phyloP scores from a whole-genome alignment of 2,888 invertebrate species.

The Choreutis nemorana region DNA sequence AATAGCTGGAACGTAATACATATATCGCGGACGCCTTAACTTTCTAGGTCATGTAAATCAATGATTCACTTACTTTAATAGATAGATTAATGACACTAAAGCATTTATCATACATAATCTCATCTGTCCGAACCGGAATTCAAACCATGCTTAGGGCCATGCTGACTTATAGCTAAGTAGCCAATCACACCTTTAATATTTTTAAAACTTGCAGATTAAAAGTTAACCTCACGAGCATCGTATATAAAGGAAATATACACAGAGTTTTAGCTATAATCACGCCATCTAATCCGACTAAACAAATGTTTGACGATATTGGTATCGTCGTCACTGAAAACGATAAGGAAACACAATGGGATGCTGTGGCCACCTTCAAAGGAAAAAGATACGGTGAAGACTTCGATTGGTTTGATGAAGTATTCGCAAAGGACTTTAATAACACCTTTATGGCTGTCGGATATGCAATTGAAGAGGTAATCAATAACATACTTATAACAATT shows the following conservation, averaged over 20 bases:
- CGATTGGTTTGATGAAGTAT: slow-evolving; percentile 26
- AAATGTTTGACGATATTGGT: slow-evolving; percentile 36
- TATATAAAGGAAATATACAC: slow-evolving; percentile 18
- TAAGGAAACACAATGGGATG: slow-evolving; percentile 17
- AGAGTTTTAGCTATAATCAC: slow-evolving; percentile 24
- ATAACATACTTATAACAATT: too few relatives aligned
- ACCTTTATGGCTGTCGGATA: background rate
- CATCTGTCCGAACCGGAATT: too few relatives aligned
- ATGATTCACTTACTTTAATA: too few relatives aligned
- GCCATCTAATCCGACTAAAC: slow-evolving; percentile 23
- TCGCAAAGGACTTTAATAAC: too few relatives aligned
- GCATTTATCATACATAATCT: too few relatives aligned
- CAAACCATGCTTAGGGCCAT: too few relatives aligned
- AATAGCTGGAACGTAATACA: too few relatives aligned
- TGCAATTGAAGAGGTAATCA: slow-evolving; percentile 20
- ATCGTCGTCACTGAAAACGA: slow-evolving; percentile 16
- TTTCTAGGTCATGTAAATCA: too few relatives aligned
- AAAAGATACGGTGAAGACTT: slow-evolving; percentile 28
- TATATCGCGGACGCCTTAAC: too few relatives aligned
- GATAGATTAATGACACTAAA: too few relatives aligned
- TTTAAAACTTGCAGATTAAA: slow-evolving; percentile 15
- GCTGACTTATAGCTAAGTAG: too few relatives aligned
- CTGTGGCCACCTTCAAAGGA: slow-evolving; percentile 14
- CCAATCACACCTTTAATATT: too few relatives aligned
- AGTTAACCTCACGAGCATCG: slow-evolving; percentile 23